Percentiles rank a stretch among this genome's conserved stretches.
Evolutionary conservation across 1,140 invertebrate species (phyloP).

Genomic region (Saccostrea cuccullata): DNA sequence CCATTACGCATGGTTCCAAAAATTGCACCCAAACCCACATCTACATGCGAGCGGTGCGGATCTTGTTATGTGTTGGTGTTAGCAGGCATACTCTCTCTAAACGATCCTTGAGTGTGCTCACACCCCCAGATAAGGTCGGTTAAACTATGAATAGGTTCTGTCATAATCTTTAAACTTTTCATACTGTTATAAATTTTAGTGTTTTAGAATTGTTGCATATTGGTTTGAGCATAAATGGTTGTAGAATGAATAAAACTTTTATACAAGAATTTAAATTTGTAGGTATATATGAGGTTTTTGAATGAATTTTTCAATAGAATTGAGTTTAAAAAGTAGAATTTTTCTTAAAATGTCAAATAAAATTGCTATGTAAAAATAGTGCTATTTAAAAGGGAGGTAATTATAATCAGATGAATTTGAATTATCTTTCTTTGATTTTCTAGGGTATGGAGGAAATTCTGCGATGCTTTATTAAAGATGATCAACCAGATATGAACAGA

Average conservation of each 20-base stretch:
- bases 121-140: constrained; percentile 45
- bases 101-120: constrained; percentile 44
- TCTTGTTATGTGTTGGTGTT: constrained; percentile 34
- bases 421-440: constrained; percentile 33
- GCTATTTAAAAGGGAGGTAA: constrained; percentile 21
- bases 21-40: constrained; percentile 45
- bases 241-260: not conserved
- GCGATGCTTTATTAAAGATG: constrained; percentile 79
- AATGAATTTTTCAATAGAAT: not conserved
- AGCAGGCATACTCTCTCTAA: constrained; percentile 43
- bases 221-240: not conserved
- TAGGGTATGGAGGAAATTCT: constrained; percentile 79
- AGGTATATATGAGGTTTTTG: not conserved
- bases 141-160: not conserved
- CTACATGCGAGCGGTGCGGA: constrained; percentile 40
- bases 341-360: not conserved
- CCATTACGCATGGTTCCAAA: constrained; percentile 32
- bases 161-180: not conserved
- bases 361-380: not conserved
- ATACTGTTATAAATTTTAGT: not conserved
- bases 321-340: not conserved
- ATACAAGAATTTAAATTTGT: not conserved
- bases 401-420: not conserved
- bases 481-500: constrained; percentile 77
- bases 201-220: not conserved